phyloP scores from a whole-genome alignment of 2,113 vertebrate genomes.

The Leucopsar rothschildi region DNA sequence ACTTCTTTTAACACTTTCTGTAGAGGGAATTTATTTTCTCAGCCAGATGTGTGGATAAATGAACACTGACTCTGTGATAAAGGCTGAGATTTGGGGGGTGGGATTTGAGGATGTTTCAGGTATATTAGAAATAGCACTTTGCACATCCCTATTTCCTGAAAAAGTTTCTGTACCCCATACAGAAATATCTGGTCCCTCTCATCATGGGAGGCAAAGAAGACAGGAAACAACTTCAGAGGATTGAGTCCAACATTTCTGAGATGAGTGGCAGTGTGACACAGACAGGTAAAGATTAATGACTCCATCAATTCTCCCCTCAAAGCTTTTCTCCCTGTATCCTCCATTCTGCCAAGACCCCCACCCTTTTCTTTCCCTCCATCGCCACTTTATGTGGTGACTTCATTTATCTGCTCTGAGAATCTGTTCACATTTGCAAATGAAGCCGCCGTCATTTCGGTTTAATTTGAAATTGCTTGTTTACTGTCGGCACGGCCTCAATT shows the following conservation, averaged over 20 bases:
- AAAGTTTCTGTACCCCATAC: conserved; percentile 61
- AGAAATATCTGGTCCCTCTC: conserved; percentile 98
- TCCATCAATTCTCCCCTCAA: conserved; percentile 85
- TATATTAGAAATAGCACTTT: not conserved
- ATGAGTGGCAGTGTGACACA: conserved; percentile 99
- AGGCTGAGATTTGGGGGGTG: not conserved
- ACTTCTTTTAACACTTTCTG: not conserved
- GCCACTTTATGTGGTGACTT: conserved; percentile 84
- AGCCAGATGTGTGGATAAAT: not conserved
- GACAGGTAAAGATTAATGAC: conserved; percentile 99
- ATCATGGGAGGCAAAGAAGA: conserved; percentile 94
- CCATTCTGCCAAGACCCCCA: conserved; percentile 66
- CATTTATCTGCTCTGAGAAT: conserved; percentile 99
- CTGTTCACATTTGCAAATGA: conserved; percentile 99
- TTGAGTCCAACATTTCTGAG: conserved; percentile 91
- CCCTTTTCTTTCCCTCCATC: conserved; percentile 57
- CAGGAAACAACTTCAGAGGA: conserved; percentile 97
- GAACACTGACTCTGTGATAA: not conserved
- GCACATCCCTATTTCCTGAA: not conserved
- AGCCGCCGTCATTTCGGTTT: conserved; percentile 99
- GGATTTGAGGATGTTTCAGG: not conserved
- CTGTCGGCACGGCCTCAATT: conserved; percentile 99
- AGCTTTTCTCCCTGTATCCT: conserved; percentile 43
- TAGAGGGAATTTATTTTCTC: not conserved
- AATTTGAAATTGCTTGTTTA: conserved; percentile 99